Evolutionary conservation across 2,113 vertebrate species (phyloP), one percentile per base, ranked within the genome.

Genomic region (Centropristis striata): DNA sequence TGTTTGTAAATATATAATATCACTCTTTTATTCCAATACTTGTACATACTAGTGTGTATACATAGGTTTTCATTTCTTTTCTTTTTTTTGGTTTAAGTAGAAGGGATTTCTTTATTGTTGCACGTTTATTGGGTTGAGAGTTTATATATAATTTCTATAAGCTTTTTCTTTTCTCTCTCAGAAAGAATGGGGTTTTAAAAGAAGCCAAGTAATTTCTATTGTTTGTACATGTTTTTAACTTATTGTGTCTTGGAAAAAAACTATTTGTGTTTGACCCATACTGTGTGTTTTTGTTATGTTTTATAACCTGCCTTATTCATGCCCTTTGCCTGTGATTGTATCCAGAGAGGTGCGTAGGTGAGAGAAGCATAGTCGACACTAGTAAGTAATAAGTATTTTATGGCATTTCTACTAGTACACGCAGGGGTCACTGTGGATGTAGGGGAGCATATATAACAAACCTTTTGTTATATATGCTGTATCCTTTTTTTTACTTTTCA

Each of bases 261-360:
- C 18, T 36, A 20, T 83, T 76, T 84, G 37, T 68, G 67, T 85
- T 80, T 67, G n/a, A 71, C 42, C 81, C 79, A 68, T 63, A 39
- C 64, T 78, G 50, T 72, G 64, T 75, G 53, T 70, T 71, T 80
- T 75, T 80, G 37, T 85, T 80, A 46, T 88, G 69, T 86, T 81
- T 91, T 84, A 74, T 87, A 86, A 90, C 74, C 71, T 93, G 93
- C 92, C 93, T 95, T 95, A 93, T 88, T 88, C 84, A 77, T 81
- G 36, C 75, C 76, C 89, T 92, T 83, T 91, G 88, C 90, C 86
- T 93, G 80, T 71, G 89, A 86, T 84, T 84, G 85, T 85, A 78
- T 70, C 61, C 74, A 70, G 74, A 74, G 60, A 66, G 46, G 79
- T 80, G 79, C 4, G 18, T 66, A 76, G 73, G 27, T 72, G 50